phyloP scores from a whole-genome alignment of 2,888 invertebrate species.

The Clanis bilineata region DNA sequence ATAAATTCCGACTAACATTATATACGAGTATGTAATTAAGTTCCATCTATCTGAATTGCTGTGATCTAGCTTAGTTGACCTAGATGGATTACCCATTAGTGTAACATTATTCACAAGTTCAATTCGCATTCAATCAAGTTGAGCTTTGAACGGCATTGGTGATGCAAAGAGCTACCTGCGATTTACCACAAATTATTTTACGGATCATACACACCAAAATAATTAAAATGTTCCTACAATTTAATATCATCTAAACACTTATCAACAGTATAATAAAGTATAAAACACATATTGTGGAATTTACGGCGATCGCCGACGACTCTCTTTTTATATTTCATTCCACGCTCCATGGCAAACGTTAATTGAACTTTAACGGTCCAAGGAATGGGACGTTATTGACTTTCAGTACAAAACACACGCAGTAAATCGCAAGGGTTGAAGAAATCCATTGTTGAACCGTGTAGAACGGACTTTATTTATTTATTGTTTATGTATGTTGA shows the following conservation, averaged over 20 bases:
- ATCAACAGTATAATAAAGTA: slow-evolving; percentile 48
- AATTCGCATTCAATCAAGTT: too few relatives aligned
- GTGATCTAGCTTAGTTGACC: too few relatives aligned
- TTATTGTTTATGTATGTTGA: not conserved
- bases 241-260: slow-evolving; percentile 6
- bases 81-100: too few relatives aligned
- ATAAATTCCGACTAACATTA: too few relatives aligned
- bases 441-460: slow-evolving; percentile 34
- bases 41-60: too few relatives aligned
- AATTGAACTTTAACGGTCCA: slow-evolving; percentile 71
- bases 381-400: slow-evolving; percentile 63
- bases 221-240: too few relatives aligned
- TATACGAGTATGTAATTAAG: too few relatives aligned
- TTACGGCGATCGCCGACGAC: slow-evolving; percentile 57
- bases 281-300: slow-evolving; percentile 63
- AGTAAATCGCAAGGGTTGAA: slow-evolving; percentile 48
- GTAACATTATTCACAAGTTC: too few relatives aligned
- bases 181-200: too few relatives aligned
- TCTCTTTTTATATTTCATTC: slow-evolving; percentile 73
- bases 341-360: slow-evolving; percentile 60
- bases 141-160: too few relatives aligned
- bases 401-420: slow-evolving; percentile 43
- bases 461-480: slow-evolving; percentile 21
- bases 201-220: too few relatives aligned
- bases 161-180: too few relatives aligned